These are phyloP conservation scores for Apamea sordens DNA, from an alignment of 2,888 invertebrate genomes.

Conservation along the genomic window DNA sequence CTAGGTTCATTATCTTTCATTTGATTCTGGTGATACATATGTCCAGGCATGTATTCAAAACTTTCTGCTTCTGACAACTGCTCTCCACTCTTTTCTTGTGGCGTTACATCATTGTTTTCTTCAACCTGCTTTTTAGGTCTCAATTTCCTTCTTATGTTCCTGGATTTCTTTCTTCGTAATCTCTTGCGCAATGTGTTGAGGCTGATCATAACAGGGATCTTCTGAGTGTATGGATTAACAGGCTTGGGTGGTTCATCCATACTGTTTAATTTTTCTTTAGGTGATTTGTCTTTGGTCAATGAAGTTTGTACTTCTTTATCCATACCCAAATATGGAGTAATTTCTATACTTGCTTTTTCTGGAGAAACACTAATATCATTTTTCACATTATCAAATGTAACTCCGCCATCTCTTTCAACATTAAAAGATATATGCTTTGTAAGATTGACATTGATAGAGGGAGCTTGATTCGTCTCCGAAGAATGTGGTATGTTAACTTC, in stretches of 20 bases:
- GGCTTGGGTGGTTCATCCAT: conserved; percentile 52
- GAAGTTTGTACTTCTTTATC: conserved; percentile 87
- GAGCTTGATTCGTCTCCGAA: conserved; percentile 71
- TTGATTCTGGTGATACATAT: conserved; percentile 90
- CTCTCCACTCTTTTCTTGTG: conserved; percentile 79
- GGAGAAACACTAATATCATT: conserved; percentile 78
- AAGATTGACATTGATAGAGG: conserved; percentile 85
- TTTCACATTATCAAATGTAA: conserved; percentile 78
- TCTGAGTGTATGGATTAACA: conserved; percentile 66
- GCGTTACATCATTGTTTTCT: conserved; percentile 70
- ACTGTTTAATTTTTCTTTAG: conserved; percentile 44
- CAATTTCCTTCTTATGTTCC: conserved; percentile 71
- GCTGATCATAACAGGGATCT: conserved; percentile 81
- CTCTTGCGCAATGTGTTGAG: conserved; percentile 81
- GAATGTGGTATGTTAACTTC: conserved; percentile 82
- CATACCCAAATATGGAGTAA: conserved; percentile 68
- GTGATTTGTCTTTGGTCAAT: conserved; percentile 62
- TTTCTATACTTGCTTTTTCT: conserved; percentile 73
- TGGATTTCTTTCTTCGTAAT: conserved; percentile 76
- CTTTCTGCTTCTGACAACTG: conserved; percentile 91
- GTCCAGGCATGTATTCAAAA: conserved; percentile 92
- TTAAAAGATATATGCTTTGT: conserved; percentile 88
- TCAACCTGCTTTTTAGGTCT: conserved; percentile 69
- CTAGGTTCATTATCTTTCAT: conserved; percentile 71
- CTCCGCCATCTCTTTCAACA: conserved; percentile 83